These are phyloP conservation scores for Craniophora ligustri DNA, from an alignment of 2,888 invertebrate genomes.

Conservation along the genomic window DNA sequence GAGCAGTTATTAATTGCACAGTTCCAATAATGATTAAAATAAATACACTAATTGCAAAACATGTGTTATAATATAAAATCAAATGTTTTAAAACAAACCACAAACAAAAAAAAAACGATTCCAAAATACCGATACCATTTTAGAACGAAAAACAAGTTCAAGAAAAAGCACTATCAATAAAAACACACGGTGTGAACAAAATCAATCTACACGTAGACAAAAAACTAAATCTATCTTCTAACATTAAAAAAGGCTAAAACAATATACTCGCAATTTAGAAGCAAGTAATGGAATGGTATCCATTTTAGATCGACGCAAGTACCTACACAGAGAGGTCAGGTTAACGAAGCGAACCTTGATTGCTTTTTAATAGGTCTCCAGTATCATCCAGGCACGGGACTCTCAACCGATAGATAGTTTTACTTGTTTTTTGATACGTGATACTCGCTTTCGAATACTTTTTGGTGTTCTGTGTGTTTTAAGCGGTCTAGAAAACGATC, in stretches of 20 bases:
- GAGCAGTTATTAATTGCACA: too few relatives aligned
- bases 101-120: too few relatives aligned
- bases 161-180: neutral
- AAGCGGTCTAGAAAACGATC: too few relatives aligned
- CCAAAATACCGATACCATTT: too few relatives aligned
- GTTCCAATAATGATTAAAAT: too few relatives aligned
- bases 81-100: too few relatives aligned
- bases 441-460: conserved; percentile 25
- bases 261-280: conserved; percentile 31
- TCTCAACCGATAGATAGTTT: conserved; percentile 22
- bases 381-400: conserved; percentile 36
- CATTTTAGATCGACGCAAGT: conserved; percentile 35
- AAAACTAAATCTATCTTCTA: conserved; percentile 21
- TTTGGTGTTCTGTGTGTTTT: conserved; percentile 10
- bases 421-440: conserved; percentile 49
- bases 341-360: conserved; percentile 57
- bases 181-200: conserved; percentile 1
- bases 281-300: conserved; percentile 43
- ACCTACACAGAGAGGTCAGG: conserved; percentile 34
- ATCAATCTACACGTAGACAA: conserved; percentile 16
- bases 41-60: too few relatives aligned
- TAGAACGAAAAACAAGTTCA: neutral
- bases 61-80: too few relatives aligned
- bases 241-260: conserved; percentile 21
- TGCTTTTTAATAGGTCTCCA: conserved; percentile 67